phyloP scores from a whole-genome alignment of 2,797 vertebrate genomes.

The Ficedula albicollis region DNA sequence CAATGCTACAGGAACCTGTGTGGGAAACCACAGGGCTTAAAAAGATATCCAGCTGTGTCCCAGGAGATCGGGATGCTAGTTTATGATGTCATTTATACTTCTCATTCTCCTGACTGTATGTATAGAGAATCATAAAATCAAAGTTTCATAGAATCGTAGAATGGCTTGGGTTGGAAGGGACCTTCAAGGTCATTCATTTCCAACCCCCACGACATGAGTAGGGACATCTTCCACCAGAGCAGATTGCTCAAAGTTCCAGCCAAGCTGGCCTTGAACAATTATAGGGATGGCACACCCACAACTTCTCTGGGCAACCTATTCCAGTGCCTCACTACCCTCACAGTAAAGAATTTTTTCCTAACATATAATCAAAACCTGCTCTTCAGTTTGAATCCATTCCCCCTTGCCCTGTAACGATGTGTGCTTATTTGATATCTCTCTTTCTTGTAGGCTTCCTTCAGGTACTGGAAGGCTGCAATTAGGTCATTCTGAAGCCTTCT shows the following conservation, averaged over 20 bases:
- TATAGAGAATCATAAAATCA: background rate
- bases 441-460: background rate
- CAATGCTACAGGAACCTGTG: background rate
- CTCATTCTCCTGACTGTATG: background rate
- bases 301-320: background rate
- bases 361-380: background rate
- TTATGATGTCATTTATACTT: background rate
- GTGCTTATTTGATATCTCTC: background rate
- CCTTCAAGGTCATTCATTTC: background rate
- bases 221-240: background rate
- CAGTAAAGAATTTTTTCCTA: background rate
- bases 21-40: background rate
- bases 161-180: background rate
- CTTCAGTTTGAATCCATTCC: background rate
- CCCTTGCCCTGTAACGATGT: background rate
- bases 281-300: background rate
- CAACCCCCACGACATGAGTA: background rate
- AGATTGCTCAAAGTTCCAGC: background rate
- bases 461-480: background rate
- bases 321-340: background rate
- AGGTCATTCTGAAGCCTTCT: background rate
- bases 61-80: background rate
- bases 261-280: background rate
- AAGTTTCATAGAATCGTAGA: background rate
- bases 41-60: background rate